These are phyloP conservation scores for Blastobasis lacticolella DNA, from an alignment of 2,888 invertebrate genomes.

Conservation along the genomic window DNA sequence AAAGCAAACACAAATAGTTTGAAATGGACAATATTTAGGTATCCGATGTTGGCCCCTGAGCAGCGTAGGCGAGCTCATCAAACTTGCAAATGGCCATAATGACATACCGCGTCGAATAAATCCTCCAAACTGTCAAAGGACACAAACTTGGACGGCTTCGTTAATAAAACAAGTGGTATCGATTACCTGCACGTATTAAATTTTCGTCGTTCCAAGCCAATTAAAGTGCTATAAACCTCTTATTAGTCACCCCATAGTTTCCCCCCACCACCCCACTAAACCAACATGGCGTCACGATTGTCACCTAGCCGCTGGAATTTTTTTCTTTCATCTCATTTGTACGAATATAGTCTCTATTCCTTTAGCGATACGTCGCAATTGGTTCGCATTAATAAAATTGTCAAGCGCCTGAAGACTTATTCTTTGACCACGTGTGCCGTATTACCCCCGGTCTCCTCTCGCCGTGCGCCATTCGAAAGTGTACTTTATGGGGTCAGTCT, in stretches of 20 bases:
- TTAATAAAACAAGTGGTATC: slow-evolving; percentile 54
- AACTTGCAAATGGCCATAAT: slow-evolving; percentile 18
- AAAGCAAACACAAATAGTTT: too few relatives aligned
- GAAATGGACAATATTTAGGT: too few relatives aligned
- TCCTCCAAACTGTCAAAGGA: slow-evolving; percentile 19
- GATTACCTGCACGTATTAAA: slow-evolving; percentile 37
- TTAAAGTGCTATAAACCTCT: slow-evolving; percentile 65
- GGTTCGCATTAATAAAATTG: slow-evolving; percentile 16
- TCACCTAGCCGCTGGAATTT: slow-evolving; percentile 55
- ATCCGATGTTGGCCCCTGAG: too few relatives aligned
- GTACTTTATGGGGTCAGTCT: slow-evolving; percentile 5
- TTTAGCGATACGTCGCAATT: slow-evolving; percentile 20
- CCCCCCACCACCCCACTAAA: slow-evolving; percentile 50
- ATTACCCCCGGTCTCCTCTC: slow-evolving; percentile 45
- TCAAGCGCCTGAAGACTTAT: slow-evolving; percentile 53
- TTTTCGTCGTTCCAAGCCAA: slow-evolving; percentile 58
- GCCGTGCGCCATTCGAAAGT: slow-evolving; percentile 13
- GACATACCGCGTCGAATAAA: slow-evolving; percentile 14
- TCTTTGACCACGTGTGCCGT: slow-evolving; percentile 56
- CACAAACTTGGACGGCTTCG: slow-evolving; percentile 27
- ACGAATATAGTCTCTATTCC: slow-evolving; percentile 15
- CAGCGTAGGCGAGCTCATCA: slow-evolving; percentile 3
- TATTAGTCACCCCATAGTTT: slow-evolving; percentile 56
- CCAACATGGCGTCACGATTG: slow-evolving; percentile 70
- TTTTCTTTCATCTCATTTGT: slow-evolving; percentile 14